Evolutionary conservation across 2,113 vertebrate species (phyloP).

Genomic region (Phasianus colchicus): DNA sequence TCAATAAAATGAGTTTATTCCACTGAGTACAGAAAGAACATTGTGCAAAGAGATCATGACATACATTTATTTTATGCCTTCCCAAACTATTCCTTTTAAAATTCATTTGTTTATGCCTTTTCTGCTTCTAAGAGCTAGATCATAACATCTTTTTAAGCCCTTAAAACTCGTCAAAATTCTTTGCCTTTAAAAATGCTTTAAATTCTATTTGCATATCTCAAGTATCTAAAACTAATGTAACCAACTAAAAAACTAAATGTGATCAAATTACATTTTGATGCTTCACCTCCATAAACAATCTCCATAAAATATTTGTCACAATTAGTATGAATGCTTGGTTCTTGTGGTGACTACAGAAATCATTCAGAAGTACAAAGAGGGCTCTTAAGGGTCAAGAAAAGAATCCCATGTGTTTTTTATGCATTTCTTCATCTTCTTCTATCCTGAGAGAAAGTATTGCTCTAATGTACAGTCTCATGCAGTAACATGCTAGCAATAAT

Average conservation of each 20-base stretch:
- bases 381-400: slow-evolving; percentile 16
- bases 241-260: neutral
- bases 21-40: neutral
- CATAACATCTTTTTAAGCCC: neutral
- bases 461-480: neutral
- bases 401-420: slow-evolving; percentile 11
- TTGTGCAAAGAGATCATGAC: neutral
- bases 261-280: neutral
- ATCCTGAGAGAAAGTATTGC: neutral
- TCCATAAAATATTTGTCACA: neutral
- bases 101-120: neutral
- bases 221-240: neutral
- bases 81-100: neutral
- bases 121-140: neutral
- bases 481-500: slow-evolving; percentile 26
- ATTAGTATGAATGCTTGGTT: neutral
- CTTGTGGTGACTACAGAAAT: neutral
- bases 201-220: neutral
- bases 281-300: neutral
- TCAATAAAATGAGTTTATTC: neutral
- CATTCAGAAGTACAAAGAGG: slow-evolving; percentile 18
- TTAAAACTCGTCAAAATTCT: neutral
- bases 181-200: neutral
- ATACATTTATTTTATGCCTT: neutral
- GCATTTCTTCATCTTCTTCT: neutral